phyloP scores from a whole-genome alignment of 2,797 vertebrate genomes.

The Hydrocynus forskahlii region DNA sequence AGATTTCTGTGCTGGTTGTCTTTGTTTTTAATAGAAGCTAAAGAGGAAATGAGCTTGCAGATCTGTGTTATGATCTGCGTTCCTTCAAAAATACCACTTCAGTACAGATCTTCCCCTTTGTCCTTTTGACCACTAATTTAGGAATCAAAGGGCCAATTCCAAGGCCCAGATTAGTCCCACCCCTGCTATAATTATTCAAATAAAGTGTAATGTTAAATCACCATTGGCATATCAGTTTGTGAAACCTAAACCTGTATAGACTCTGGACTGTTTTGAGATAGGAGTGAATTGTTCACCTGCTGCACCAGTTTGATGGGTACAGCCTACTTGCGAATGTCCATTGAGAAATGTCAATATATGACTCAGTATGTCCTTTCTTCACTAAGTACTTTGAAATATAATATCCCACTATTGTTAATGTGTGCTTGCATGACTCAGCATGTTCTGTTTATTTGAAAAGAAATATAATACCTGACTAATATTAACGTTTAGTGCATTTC shows the following conservation, averaged over 20 bases:
- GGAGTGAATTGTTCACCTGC: neutral
- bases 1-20: neutral
- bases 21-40: neutral
- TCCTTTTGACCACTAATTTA: neutral
- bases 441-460: too few species aligned
- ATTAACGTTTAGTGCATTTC: too few species aligned
- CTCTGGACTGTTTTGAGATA: neutral
- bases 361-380: neutral
- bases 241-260: neutral
- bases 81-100: neutral
- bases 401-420: too few species aligned
- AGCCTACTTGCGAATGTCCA: neutral
- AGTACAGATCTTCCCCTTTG: neutral
- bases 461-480: too few species aligned
- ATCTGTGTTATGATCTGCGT: neutral
- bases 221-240: neutral
- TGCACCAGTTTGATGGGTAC: neutral
- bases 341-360: neutral
- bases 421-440: too few species aligned
- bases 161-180: neutral
- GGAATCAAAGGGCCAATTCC: neutral
- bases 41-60: neutral
- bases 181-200: neutral
- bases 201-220: too few species aligned
- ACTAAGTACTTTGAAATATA: neutral